These are phyloP conservation scores for Chrysomallon squamiferum DNA, from an alignment of 1,140 invertebrate genomes.

Conservation along the genomic window DNA sequence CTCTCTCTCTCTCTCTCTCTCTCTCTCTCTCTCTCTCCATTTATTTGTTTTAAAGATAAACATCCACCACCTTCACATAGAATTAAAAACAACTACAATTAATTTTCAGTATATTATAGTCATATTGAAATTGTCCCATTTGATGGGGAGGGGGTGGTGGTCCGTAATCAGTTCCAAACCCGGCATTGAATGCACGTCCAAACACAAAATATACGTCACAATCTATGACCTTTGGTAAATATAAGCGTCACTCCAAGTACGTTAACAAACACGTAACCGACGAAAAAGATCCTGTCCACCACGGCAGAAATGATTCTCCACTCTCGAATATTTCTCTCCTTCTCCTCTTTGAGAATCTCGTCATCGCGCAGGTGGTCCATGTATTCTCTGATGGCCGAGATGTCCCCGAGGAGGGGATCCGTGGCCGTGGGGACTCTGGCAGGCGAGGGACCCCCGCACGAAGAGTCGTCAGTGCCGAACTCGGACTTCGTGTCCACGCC, in stretches of 20 bases:
- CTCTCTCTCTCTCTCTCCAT: no score
- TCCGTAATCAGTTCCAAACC: no score
- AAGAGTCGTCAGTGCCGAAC: slow-evolving; percentile 3
- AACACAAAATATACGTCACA: no score
- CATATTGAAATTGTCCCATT: no score
- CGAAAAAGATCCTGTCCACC: slow-evolving; percentile 56
- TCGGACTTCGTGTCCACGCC: slow-evolving; percentile 14
- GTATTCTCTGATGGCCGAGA: slow-evolving; percentile 21
- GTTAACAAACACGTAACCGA: slow-evolving; percentile 50
- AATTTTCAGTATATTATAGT: no score
- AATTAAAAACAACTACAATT: no score
- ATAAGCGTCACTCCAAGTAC: slow-evolving; percentile 43
- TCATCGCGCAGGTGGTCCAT: slow-evolving; percentile 15
- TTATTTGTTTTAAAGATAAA: no score
- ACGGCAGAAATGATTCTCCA: slow-evolving; percentile 56
- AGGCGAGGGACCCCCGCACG: slow-evolving; percentile 1
- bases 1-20: no score
- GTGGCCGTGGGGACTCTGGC: neutral
- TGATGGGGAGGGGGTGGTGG: no score
- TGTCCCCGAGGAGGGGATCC: slow-evolving; percentile 14
- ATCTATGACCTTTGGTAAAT: slow-evolving; percentile 11
- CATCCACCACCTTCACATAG: no score
- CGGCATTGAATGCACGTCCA: no score
- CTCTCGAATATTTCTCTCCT: slow-evolving; percentile 28
- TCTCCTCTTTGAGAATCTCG: slow-evolving; percentile 11